phyloP scores from a whole-genome alignment of 2,797 vertebrate species.

The Microtus agrestis region DNA sequence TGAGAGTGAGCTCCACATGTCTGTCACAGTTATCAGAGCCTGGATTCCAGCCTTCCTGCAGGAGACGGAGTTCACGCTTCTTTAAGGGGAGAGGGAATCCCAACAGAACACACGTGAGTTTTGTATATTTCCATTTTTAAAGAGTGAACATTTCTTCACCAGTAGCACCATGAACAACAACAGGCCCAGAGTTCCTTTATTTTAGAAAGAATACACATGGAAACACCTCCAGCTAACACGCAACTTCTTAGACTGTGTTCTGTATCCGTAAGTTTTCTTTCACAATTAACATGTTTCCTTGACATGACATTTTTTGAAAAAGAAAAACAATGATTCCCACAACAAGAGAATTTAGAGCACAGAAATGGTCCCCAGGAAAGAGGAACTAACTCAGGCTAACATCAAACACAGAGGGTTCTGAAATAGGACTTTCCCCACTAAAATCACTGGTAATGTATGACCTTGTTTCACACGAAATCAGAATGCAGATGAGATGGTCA shows the following conservation, averaged over 20 bases:
- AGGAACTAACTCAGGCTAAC: neutral
- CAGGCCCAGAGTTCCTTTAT: neutral
- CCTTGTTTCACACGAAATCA: slow-evolving; percentile 39
- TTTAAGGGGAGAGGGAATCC: neutral
- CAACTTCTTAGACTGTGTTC: neutral
- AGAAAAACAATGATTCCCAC: neutral
- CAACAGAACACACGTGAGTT: slow-evolving; percentile 4
- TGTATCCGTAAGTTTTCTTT: neutral
- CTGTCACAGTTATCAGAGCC: neutral
- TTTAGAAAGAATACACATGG: neutral
- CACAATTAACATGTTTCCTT: neutral
- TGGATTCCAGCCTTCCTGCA: slow-evolving; percentile 8
- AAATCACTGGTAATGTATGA: neutral
- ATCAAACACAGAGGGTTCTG: neutral
- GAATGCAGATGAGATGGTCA: neutral
- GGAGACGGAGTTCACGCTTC: neutral
- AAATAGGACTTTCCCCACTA: neutral
- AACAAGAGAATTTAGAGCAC: neutral
- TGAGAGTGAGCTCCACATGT: neutral
- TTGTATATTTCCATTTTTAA: slow-evolving; percentile 17
- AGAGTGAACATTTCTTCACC: slow-evolving; percentile 9
- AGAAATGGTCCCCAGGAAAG: neutral
- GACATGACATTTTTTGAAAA: neutral
- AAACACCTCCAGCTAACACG: neutral
- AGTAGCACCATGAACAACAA: slow-evolving; percentile 5